These are phyloP conservation scores for Sinohyriopsis cumingii DNA, from an alignment of 2,888 invertebrate species.

Conservation along the genomic window DNA sequence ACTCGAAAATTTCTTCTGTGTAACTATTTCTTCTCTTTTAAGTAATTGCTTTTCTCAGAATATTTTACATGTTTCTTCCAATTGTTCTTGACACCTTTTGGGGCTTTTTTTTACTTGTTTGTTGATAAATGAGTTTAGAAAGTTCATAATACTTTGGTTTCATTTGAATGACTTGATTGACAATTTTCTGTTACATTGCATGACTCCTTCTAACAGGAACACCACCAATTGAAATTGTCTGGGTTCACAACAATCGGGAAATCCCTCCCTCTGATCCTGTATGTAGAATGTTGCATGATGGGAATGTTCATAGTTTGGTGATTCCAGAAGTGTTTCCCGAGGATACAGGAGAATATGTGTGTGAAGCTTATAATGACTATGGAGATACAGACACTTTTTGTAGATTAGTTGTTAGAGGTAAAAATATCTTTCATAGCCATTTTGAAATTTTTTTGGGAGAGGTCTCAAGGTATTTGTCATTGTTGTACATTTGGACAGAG, in stretches of 20 bases:
- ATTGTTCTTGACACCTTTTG: too few species aligned
- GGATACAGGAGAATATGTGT: slow-evolving; percentile 62
- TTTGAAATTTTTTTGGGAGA: too few species aligned
- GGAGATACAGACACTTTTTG: slow-evolving; percentile 67
- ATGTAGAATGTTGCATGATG: slow-evolving; percentile 76
- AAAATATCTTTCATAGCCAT: not conserved
- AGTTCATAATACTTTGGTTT: too few species aligned
- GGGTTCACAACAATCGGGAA: slow-evolving; percentile 80
- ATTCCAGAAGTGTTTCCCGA: slow-evolving; percentile 72
- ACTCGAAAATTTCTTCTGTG: not conserved
- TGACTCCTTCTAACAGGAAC: slow-evolving; percentile 68
- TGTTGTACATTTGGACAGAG: too few species aligned
- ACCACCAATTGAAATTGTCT: slow-evolving; percentile 78
- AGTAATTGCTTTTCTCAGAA: too few species aligned
- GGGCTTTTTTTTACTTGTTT: too few species aligned
- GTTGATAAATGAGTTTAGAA: too few species aligned
- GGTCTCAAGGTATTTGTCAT: too few species aligned
- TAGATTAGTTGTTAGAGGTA: slow-evolving; percentile 55
- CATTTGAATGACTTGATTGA: not conserved
- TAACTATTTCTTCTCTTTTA: too few species aligned
- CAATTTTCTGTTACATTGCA: slow-evolving; percentile 7
- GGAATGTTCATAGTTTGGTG: slow-evolving; percentile 76
- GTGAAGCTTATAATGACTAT: slow-evolving; percentile 65
- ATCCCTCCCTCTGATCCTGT: slow-evolving; percentile 77
- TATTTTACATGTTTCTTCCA: too few species aligned